Conservation (phyloP, 2,113 vertebrate species). For the rabbit (Oryctolagus cuniculus) region mOryCun1.1 NC_091440.1:59267501-59268000, state of each 20-base stretch:
- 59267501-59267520: background rate
- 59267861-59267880: background rate
- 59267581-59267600: too few relatives aligned
- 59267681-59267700: background rate
- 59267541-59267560: background rate
- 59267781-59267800: background rate
- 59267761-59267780: background rate
- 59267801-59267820: background rate
- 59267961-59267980: background rate
- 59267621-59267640: background rate
- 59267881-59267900: background rate
- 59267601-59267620: rapidly evolving
- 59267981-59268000: background rate
- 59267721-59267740: background rate
- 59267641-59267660: background rate
- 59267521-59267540: background rate
- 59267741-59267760: background rate
- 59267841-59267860: background rate
- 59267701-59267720: background rate
- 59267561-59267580: too few relatives aligned
- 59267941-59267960: background rate
- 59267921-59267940: background rate
- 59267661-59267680: rapidly evolving
- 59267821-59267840: background rate
- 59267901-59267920: background rate